Conservation (phyloP, 1,140 invertebrate genomes). For the Saxidomus purpurata region DNA sequence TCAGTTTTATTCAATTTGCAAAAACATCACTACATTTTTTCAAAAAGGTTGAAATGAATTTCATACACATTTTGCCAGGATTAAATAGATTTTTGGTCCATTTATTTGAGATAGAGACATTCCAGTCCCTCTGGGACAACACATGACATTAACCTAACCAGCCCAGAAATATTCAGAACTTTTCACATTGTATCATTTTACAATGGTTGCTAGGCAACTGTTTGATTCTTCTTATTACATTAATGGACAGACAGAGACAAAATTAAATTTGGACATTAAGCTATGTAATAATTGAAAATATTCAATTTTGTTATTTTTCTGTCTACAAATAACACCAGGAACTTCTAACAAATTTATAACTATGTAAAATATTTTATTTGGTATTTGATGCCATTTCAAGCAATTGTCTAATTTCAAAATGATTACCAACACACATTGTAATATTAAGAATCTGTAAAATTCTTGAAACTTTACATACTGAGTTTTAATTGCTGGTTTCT, state of each 20-base stretch:
- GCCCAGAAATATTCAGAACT: slow-evolving; percentile 45
- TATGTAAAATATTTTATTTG: no score
- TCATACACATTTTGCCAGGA: slow-evolving; percentile 12
- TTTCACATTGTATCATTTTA: slow-evolving; percentile 56
- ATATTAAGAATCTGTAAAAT: no score
- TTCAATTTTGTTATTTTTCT: background rate
- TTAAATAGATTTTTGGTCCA: slow-evolving; percentile 53
- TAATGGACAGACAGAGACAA: slow-evolving; percentile 59
- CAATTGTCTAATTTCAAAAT: no score
- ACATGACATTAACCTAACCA: slow-evolving; percentile 51
- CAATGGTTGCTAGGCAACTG: slow-evolving; percentile 46
- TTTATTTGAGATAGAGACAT: slow-evolving; percentile 46
- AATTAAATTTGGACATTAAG: slow-evolving; percentile 60
- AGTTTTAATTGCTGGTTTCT: no score
- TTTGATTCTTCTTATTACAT: slow-evolving; percentile 55
- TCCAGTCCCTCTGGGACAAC: slow-evolving; percentile 5
- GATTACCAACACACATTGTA: no score
- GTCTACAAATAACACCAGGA: no score
- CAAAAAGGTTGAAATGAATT: slow-evolving; percentile 35
- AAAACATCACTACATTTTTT: no score
- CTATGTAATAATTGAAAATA: slow-evolving; percentile 29
- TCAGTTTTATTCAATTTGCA: no score
- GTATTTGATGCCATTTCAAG: no score
- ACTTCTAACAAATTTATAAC: no score
- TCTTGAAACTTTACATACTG: no score